phyloP scores from a whole-genome alignment of 2,113 vertebrate genomes.

The Grantiella picta region DNA sequence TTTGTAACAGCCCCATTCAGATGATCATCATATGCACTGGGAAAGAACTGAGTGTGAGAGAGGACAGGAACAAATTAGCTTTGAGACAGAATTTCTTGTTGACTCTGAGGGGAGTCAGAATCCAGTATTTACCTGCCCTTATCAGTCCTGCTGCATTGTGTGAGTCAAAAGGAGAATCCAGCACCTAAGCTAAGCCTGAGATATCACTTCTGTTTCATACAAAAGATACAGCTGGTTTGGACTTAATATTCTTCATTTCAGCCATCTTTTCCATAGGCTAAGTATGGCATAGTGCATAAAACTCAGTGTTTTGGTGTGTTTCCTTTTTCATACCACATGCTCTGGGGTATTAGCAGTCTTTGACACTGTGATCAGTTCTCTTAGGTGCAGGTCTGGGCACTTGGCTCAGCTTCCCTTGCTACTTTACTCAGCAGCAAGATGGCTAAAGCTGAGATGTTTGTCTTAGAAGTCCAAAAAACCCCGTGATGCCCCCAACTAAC shows the following conservation, averaged over 20 bases:
- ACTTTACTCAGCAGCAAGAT: not conserved
- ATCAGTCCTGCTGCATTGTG: not conserved
- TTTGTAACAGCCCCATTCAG: not conserved
- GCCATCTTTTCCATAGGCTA: not conserved
- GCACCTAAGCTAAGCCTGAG: not conserved
- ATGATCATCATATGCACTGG: not conserved
- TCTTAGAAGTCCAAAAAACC: not conserved
- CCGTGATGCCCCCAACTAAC: too few relatives aligned
- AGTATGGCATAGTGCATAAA: not conserved
- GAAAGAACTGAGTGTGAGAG: not conserved
- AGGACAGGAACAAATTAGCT: not conserved
- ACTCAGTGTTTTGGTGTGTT: not conserved
- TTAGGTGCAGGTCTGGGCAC: not conserved
- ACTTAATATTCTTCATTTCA: not conserved
- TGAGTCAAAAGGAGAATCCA: not conserved
- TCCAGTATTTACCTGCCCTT: not conserved
- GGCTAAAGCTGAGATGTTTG: not conserved
- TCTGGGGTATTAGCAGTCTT: not conserved
- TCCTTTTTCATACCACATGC: not conserved
- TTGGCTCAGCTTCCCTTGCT: not conserved
- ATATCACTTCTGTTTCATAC: not conserved
- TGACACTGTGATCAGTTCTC: not conserved
- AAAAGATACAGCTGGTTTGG: not conserved
- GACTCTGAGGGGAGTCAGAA: not conserved
- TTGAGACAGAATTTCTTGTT: not conserved